phyloP scores from a whole-genome alignment of 2,797 vertebrate species.

The Dipus sagitta region DNA sequence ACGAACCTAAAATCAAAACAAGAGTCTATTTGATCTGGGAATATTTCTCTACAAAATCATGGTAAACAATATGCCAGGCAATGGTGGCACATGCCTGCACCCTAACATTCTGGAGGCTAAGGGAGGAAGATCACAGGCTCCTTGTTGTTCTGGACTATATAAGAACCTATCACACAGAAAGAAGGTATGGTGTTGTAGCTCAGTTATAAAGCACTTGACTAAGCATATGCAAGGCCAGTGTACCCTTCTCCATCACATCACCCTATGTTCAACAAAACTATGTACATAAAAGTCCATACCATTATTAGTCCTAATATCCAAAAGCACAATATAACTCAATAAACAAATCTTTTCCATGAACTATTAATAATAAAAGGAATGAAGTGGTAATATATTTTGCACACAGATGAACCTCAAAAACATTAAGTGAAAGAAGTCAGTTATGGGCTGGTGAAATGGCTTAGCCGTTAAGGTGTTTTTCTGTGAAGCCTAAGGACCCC shows the following conservation, averaged over 20 bases:
- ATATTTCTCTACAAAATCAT: neutral
- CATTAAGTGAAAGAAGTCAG: neutral
- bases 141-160: no score
- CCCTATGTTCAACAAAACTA: neutral
- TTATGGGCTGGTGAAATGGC: neutral
- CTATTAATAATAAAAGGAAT: slow-evolving; percentile 39
- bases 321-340: neutral
- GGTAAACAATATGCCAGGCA: no score
- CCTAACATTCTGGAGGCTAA: neutral
- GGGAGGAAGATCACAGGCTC: neutral
- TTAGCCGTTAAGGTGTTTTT: no score
- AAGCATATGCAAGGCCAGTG: neutral
- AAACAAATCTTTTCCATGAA: neutral
- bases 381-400: neutral
- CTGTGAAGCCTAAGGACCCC: no score
- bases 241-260: no score
- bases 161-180: no score
- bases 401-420: neutral
- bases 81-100: no score
- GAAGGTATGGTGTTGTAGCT: no score
- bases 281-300: neutral
- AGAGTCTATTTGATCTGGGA: neutral
- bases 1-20: neutral
- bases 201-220: neutral
- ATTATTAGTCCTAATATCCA: neutral